Percentiles rank a stretch among this genome's conserved stretches.
These are phyloP conservation scores for Raphicerus campestris DNA, from an alignment of 2,113 vertebrate genomes.

Conservation along the genomic window DNA sequence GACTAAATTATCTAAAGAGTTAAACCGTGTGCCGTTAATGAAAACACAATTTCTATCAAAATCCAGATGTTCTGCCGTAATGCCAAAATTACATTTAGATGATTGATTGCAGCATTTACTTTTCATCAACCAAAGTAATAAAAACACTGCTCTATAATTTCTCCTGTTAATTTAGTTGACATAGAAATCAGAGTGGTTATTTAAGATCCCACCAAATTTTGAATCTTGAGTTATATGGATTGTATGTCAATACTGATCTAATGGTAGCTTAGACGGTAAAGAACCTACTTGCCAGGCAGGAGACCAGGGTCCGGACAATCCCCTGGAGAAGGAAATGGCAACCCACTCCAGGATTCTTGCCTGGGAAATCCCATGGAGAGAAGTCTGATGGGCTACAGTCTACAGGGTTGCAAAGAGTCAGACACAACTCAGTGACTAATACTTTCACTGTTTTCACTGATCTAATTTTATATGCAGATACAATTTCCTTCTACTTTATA, in stretches of 20 bases:
- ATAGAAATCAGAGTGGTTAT: neutral
- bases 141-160: conserved; percentile 12
- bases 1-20: neutral
- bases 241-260: neutral
- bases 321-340: neutral
- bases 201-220: neutral
- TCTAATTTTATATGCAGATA: neutral
- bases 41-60: neutral
- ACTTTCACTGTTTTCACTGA: neutral
- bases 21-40: neutral
- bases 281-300: neutral
- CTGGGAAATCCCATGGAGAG: neutral
- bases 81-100: neutral
- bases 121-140: conserved; percentile 27
- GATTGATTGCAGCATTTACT: neutral
- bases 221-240: neutral
- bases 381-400: neutral
- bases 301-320: neutral
- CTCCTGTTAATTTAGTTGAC: neutral
- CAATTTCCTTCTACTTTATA: neutral
- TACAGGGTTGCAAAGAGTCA: neutral
- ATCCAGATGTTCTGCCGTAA: neutral
- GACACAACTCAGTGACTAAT: neutral
- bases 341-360: neutral
- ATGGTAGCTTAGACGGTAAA: neutral